Evolutionary conservation across 1,140 invertebrate species (phyloP), one percentile per base, ranked within the genome.

Genomic region (Zophobas morio): DNA sequence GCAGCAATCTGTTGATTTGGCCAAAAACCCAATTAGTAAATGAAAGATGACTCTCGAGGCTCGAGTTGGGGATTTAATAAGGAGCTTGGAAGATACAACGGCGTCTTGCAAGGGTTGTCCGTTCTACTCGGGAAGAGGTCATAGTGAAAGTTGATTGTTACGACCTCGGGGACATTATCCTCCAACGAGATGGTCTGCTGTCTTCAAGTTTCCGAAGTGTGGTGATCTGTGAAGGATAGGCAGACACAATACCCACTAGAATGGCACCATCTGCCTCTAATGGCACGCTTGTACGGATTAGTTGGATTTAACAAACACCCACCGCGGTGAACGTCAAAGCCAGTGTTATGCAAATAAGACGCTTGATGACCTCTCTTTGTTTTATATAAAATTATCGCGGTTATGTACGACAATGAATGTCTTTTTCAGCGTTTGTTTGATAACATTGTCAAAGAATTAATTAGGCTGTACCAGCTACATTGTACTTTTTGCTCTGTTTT

Each of bases 301-400:
- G 60, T 66, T 66, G 60, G 60, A 66, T 66, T 66, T 66, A 66
- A 42, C 60, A 66, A 66, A 66, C 60, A 66, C 56, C 56, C 56
- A 46, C 49, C 49, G 49, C 39, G 39, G 37, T 42, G 20, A 33
- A 54, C 39, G 51, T 54, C 51, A 56, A 54, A 74, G 71, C 51
- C 71, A 74, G 47, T 74, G 54, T 54, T 56, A 56, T 74, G 71
- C 54, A 74, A 74, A 74, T 74, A 54, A 54, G 51, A 57, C 40
- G 20, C 37, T 39, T 56, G 54, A 74, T 74, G 71, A 74, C 60
- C 60, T 42, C 60, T 66, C 60, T 66, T 66, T 66, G 60, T 66
- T 66, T 66, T 33, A 20, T 32, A 66, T 34, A 32, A 66, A 66
- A 66, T 66, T 66, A 66, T 66, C 37, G 56, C 56, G 56, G 56